These are phyloP conservation scores for Caenorhabditis imperialis DNA, from an alignment of 2,888 invertebrate genomes.

Conservation along the genomic window DNA sequence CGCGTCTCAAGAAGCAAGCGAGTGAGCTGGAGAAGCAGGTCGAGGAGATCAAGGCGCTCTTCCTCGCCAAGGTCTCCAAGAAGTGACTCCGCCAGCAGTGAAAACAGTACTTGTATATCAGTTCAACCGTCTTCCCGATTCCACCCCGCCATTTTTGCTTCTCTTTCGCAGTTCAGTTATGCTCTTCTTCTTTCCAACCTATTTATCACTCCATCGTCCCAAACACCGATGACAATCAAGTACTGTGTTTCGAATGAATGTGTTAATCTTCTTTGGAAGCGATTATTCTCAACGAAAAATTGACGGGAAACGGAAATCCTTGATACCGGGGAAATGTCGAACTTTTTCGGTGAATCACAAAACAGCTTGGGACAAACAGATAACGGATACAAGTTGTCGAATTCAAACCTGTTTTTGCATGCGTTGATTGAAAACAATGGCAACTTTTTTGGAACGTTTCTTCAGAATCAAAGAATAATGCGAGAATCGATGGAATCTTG, in stretches of 20 bases:
- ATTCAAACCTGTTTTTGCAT: too few relatives aligned
- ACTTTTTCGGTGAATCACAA: too few relatives aligned
- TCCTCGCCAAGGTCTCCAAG: slow-evolving; percentile 7
- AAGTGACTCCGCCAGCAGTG: slow-evolving; percentile 9
- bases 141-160: not conserved
- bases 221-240: slow-evolving; percentile 16
- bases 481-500: too few relatives aligned
- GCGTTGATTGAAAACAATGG: too few relatives aligned
- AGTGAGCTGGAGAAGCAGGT: slow-evolving; percentile 32
- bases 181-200: slow-evolving; percentile 6
- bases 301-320: too few relatives aligned
- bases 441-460: too few relatives aligned
- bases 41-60: slow-evolving; percentile 14
- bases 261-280: slow-evolving; percentile 21
- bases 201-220: slow-evolving; percentile 7
- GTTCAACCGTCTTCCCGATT: slow-evolving; percentile 15
- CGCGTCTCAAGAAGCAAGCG: slow-evolving; percentile 27
- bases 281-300: too few relatives aligned
- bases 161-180: not conserved
- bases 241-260: slow-evolving; percentile 11
- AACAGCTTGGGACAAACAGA: too few relatives aligned
- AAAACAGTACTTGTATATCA: slow-evolving; percentile 44
- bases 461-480: too few relatives aligned
- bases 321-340: too few relatives aligned
- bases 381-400: too few relatives aligned